Evolutionary conservation across 2,888 invertebrate genomes (phyloP).

Genomic region (Drosophila histrio): DNA sequence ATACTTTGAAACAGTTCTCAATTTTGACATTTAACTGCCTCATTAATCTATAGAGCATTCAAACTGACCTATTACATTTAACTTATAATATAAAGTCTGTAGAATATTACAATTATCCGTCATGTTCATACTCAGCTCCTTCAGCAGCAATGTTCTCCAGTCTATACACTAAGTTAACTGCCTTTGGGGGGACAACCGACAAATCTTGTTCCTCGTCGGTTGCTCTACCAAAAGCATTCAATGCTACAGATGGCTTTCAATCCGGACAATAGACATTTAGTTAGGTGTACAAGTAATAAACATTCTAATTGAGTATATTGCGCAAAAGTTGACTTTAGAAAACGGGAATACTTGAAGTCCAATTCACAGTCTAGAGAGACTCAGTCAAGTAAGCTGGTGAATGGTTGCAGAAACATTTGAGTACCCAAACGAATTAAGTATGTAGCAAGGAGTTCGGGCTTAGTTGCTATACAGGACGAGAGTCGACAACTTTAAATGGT

Average conservation of each 20-base stretch:
- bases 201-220: background rate
- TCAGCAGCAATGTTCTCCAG: background rate
- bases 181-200: background rate
- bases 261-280: conserved; percentile 33
- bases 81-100: too few relatives aligned
- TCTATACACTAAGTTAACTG: background rate
- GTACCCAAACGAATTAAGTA: conserved; percentile 17
- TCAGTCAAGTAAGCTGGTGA: conserved; percentile 17
- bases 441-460: background rate
- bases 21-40: background rate
- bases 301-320: conserved; percentile 50
- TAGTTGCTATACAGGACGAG: background rate
- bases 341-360: conserved; percentile 36
- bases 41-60: background rate
- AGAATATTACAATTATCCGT: too few relatives aligned
- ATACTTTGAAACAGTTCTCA: background rate
- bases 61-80: too few relatives aligned
- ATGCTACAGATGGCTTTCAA: conserved; percentile 12
- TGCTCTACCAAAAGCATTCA: background rate
- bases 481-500: conserved; percentile 51
- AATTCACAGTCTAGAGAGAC: conserved; percentile 19
- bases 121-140: too few relatives aligned
- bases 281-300: conserved; percentile 46
- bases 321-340: conserved; percentile 12
- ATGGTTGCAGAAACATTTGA: conserved; percentile 31